phyloP scores from a whole-genome alignment of 2,113 vertebrate species.

The Poeciliopsis turrubarensis region DNA sequence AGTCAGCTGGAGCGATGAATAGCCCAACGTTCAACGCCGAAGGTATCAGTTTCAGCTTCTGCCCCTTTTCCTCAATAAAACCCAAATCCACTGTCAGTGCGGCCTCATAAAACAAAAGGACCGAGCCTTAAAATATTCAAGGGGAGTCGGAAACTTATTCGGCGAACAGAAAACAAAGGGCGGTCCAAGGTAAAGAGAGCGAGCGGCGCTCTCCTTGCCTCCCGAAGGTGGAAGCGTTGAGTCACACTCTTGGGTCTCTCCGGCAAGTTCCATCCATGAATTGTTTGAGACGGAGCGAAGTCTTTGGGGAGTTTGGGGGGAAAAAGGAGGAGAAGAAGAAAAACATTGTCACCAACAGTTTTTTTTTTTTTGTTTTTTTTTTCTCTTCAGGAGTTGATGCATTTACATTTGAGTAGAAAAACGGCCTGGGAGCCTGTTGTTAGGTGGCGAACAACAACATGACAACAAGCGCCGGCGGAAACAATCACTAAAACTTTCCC shows the following conservation, averaged over 20 bases:
- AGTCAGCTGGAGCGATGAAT: slow-evolving; percentile 47
- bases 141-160: slow-evolving; percentile 40
- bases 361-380: too few species aligned
- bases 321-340: slow-evolving; percentile 3
- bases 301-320: slow-evolving; percentile 46
- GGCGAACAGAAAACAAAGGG: slow-evolving; percentile 47
- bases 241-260: slow-evolving; percentile 60
- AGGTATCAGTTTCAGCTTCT: slow-evolving; percentile 35
- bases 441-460: slow-evolving; percentile 67
- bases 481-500: slow-evolving; percentile 75
- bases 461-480: slow-evolving; percentile 68
- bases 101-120: slow-evolving; percentile 49
- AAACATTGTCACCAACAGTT: slow-evolving; percentile 1
- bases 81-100: slow-evolving; percentile 9
- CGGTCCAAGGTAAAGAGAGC: slow-evolving; percentile 68
- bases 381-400: slow-evolving; percentile 10
- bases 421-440: slow-evolving; percentile 64
- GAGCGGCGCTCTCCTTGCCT: slow-evolving; percentile 28
- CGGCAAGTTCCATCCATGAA: slow-evolving; percentile 71
- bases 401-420: slow-evolving; percentile 46
- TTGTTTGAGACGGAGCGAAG: slow-evolving; percentile 70
- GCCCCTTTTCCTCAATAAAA: slow-evolving; percentile 35
- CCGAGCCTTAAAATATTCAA: slow-evolving; percentile 15
- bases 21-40: slow-evolving; percentile 33
- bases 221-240: slow-evolving; percentile 64